Evolutionary conservation across 2,888 invertebrate species (phyloP).

Genomic region (Drosophila macrothrix): DNA sequence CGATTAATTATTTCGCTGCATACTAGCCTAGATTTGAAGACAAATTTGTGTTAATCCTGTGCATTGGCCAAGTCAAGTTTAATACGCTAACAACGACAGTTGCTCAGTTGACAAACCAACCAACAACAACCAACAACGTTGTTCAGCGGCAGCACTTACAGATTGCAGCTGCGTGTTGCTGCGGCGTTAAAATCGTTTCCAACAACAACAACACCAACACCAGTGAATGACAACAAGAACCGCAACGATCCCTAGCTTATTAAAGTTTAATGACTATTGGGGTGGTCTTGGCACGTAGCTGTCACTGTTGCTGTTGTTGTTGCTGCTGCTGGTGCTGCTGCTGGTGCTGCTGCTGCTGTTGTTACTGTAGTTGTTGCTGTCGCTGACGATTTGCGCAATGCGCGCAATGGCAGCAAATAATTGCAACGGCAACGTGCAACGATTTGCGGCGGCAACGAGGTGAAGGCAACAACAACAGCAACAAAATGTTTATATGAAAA

Average conservation of each 20-base stretch:
- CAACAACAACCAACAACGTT: conserved; percentile 35
- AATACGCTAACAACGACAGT: not conserved
- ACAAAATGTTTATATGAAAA: conserved; percentile 74
- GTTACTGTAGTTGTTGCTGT: conserved; percentile 41
- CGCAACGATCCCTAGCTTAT: conserved; percentile 65
- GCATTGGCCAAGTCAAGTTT: not conserved
- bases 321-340: conserved; percentile 28
- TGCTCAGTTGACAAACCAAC: conserved; percentile 27
- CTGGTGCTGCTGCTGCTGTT: conserved; percentile 25
- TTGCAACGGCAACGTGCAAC: conserved; percentile 77
- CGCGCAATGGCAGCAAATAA: conserved; percentile 73
- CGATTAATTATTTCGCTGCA: not conserved
- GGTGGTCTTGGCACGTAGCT: conserved; percentile 67
- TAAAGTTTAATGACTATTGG: conserved; percentile 72
- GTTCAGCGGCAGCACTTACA: conserved; percentile 10
- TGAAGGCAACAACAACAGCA: conserved; percentile 65
- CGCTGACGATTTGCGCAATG: conserved; percentile 62
- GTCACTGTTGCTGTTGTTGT: conserved; percentile 43
- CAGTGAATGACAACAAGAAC: conserved; percentile 31
- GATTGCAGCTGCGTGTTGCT: conserved; percentile 52
- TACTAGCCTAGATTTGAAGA: conserved; percentile 1
- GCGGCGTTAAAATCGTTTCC: conserved; percentile 51
- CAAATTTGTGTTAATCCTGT: conserved; percentile 15
- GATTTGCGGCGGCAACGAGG: conserved; percentile 78
- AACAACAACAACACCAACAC: conserved; percentile 30